Conservation (phyloP, 2,888 invertebrate species). For the Agrenia bidenticulata region DNA sequence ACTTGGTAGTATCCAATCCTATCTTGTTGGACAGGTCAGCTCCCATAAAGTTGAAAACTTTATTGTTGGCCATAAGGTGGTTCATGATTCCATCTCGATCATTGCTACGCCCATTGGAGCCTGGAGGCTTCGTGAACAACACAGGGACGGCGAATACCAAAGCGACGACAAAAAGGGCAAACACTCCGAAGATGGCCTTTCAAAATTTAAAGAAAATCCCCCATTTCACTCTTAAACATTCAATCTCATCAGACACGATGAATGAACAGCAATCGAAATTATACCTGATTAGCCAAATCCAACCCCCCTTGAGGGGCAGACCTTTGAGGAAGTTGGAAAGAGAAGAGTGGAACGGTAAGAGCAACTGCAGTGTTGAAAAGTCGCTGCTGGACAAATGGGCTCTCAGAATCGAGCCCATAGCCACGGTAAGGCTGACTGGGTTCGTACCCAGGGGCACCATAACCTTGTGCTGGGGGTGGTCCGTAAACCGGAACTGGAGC, state of each 20-base stretch:
- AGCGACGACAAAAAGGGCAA: constrained; percentile 37
- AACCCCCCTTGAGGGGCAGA: constrained; percentile 37
- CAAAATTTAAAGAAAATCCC: not conserved
- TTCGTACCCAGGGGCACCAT: constrained; percentile 31
- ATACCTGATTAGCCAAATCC: constrained; percentile 49
- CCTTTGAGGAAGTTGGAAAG: constrained; percentile 45
- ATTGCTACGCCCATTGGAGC: constrained; percentile 28
- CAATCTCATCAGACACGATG: not conserved
- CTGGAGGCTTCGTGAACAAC: constrained; percentile 35
- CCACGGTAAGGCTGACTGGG: constrained; percentile 27
- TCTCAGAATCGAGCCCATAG: constrained; percentile 38
- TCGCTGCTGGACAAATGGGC: constrained; percentile 44
- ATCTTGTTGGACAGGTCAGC: constrained; percentile 51
- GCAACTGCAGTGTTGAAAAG: constrained; percentile 49
- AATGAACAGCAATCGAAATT: not conserved
- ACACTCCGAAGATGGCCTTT: constrained; percentile 38
- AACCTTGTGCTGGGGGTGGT: constrained; percentile 27
- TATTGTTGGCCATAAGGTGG: constrained; percentile 46
- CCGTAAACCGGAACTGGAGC: constrained; percentile 23
- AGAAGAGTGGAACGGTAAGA: constrained; percentile 48
- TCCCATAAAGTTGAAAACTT: constrained; percentile 53
- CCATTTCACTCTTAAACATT: too few relatives aligned
- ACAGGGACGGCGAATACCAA: constrained; percentile 45
- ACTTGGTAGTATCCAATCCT: constrained; percentile 49
- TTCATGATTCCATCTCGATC: constrained; percentile 48